Evolutionary conservation across 2,888 invertebrate genomes (phyloP).

Genomic region (Oithona nana): DNA sequence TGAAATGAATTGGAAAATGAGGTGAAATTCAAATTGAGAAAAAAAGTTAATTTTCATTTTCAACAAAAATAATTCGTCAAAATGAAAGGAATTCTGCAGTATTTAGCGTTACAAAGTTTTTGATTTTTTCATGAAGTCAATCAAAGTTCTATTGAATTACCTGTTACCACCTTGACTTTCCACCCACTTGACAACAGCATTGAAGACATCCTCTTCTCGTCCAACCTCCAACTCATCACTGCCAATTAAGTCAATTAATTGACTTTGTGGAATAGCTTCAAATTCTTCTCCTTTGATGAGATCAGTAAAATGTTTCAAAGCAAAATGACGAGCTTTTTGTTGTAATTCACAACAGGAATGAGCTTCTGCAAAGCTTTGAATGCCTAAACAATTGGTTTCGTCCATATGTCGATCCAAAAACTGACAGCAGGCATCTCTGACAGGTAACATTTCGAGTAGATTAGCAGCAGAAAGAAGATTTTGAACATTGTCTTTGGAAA

Average conservation of each 20-base stretch:
- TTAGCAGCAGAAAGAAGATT: constrained; percentile 31
- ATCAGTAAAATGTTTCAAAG: constrained; percentile 24
- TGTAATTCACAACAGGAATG: constrained; percentile 32
- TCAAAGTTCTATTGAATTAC: too few relatives aligned
- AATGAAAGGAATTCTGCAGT: too few relatives aligned
- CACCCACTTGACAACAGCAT: constrained; percentile 32
- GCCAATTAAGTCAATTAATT: constrained; percentile 31
- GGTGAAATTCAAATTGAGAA: not conserved
- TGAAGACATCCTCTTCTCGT: constrained; percentile 33
- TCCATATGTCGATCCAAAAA: constrained; percentile 31
- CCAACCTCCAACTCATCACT: constrained; percentile 32
- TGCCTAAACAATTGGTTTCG: constrained; percentile 32
- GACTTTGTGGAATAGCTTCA: constrained; percentile 27
- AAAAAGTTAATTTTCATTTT: not conserved
- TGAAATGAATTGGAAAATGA: too few relatives aligned
- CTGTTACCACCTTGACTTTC: too few relatives aligned
- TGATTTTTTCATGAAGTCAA: too few relatives aligned
- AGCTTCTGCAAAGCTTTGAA: constrained; percentile 34
- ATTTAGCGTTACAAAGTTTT: too few relatives aligned
- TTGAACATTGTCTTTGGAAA: constrained; percentile 30
- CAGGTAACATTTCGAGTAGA: constrained; percentile 28
- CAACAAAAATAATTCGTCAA: too few relatives aligned
- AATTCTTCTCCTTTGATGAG: constrained; percentile 29
- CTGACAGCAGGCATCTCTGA: constrained; percentile 30
- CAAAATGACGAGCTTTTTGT: constrained; percentile 29